Conservation (phyloP, 2,113 vertebrate genomes). For the Grammomys surdaster region DNA sequence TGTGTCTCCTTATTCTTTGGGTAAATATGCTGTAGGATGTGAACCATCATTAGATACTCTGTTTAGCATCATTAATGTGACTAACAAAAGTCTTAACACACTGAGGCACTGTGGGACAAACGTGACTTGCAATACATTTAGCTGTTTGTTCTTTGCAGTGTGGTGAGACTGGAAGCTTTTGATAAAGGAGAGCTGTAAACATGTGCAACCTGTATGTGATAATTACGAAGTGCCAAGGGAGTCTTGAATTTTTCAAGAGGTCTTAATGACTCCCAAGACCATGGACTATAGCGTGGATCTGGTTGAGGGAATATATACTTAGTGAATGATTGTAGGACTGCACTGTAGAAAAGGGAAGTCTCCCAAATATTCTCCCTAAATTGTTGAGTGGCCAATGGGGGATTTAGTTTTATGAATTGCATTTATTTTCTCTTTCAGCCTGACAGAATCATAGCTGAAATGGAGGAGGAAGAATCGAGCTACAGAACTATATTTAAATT, state of each 20-base stretch:
- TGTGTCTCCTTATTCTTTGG: constrained; percentile 39
- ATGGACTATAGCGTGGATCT: constrained; percentile 58
- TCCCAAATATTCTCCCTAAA: constrained; percentile 70
- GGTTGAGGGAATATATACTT: constrained; percentile 73
- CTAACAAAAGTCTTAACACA: constrained; percentile 74
- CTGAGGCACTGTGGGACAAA: constrained; percentile 62
- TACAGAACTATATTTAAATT: constrained; percentile 43
- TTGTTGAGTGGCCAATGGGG: constrained; percentile 65
- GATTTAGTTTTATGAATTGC: constrained; percentile 72
- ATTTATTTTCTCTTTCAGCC: constrained; percentile 49
- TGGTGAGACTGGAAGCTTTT: constrained; percentile 33
- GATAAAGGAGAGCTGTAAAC: constrained; percentile 32
- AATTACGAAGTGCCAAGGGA: constrained; percentile 79
- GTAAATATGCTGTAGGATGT: too few relatives aligned
- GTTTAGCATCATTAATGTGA: constrained; percentile 36
- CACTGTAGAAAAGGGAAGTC: background rate
- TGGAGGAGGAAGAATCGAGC: background rate
- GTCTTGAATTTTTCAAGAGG: constrained; percentile 78
- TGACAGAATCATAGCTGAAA: background rate
- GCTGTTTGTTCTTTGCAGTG: constrained; percentile 24
- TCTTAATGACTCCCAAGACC: constrained; percentile 79
- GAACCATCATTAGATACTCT: background rate
- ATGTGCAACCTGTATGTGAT: constrained; percentile 56
- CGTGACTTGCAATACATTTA: constrained; percentile 6
- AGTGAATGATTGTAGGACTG: constrained; percentile 75